Evolutionary conservation across 2,113 vertebrate genomes (phyloP).

Genomic region (Papio anubis): DNA sequence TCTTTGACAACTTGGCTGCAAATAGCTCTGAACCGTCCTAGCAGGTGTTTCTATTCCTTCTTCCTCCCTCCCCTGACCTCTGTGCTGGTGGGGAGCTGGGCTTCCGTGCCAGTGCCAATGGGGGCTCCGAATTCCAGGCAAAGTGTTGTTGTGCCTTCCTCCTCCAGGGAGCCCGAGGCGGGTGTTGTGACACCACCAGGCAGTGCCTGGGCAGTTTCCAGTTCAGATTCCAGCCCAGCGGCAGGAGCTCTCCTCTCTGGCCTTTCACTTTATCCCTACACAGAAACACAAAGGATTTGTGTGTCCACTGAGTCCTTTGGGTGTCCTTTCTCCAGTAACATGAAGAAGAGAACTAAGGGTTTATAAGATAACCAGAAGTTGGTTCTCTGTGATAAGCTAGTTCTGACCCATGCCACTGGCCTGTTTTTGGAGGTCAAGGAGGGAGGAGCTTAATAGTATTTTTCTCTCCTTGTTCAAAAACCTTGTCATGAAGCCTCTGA

Average conservation of each 20-base stretch:
- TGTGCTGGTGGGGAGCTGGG: neutral
- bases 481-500: neutral
- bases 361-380: neutral
- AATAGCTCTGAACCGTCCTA: neutral
- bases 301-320: neutral
- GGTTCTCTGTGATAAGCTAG: neutral
- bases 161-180: neutral
- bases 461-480: slow-evolving; percentile 44
- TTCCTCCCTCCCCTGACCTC: neutral
- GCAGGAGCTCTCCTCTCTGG: neutral
- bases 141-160: neutral
- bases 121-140: slow-evolving; percentile 4
- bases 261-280: neutral
- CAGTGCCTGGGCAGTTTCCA: neutral
- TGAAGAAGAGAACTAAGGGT: neutral
- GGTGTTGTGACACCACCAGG: slow-evolving; percentile 1
- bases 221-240: neutral
- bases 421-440: neutral
- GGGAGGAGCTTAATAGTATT: slow-evolving; percentile 25
- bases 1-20: slow-evolving; percentile 19
- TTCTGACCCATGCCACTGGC: neutral
- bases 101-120: neutral
- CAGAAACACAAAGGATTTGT: neutral
- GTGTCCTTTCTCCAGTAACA: neutral
- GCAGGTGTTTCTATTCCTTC: neutral